phyloP scores from a whole-genome alignment of 2,113 vertebrate species.

The Clarias batrachus region DNA sequence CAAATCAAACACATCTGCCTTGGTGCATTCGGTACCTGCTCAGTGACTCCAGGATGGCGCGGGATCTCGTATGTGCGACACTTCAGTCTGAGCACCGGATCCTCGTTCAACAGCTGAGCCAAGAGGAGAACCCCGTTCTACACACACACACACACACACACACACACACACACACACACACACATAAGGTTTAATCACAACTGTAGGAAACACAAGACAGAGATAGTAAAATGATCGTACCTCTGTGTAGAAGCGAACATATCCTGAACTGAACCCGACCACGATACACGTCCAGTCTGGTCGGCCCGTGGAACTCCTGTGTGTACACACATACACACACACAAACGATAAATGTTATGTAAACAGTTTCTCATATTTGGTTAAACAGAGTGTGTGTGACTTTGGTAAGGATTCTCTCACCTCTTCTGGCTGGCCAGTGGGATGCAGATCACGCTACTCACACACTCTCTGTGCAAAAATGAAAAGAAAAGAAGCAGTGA shows the following conservation, averaged over 20 bases:
- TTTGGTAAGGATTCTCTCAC: slow-evolving; percentile 65
- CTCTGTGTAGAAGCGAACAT: slow-evolving; percentile 97
- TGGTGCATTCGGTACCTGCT: slow-evolving; percentile 78
- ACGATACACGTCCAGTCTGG: slow-evolving; percentile 98
- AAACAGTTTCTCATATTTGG: not conserved
- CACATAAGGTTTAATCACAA: not conserved
- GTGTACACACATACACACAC: slow-evolving; percentile 26
- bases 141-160: slow-evolving; percentile 5
- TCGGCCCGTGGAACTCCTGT: slow-evolving; percentile 93
- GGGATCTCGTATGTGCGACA: slow-evolving; percentile 97
- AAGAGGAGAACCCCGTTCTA: slow-evolving; percentile 92
- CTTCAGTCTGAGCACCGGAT: slow-evolving; percentile 88
- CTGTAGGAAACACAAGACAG: not conserved
- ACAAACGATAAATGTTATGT: not conserved
- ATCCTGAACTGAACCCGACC: slow-evolving; percentile 92
- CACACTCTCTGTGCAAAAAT: slow-evolving; percentile 79
- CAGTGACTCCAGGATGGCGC: slow-evolving; percentile 89
- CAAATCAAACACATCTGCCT: no score
- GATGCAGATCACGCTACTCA: slow-evolving; percentile 88
- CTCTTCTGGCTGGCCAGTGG: slow-evolving; percentile 96
- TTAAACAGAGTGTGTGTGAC: not conserved
- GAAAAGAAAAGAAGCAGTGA: not conserved
- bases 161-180: not conserved
- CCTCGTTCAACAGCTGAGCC: slow-evolving; percentile 92
- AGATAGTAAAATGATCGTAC: slow-evolving; percentile 62